These are phyloP conservation scores for Chirona hameri DNA, from an alignment of 2,888 invertebrate genomes.

Conservation along the genomic window DNA sequence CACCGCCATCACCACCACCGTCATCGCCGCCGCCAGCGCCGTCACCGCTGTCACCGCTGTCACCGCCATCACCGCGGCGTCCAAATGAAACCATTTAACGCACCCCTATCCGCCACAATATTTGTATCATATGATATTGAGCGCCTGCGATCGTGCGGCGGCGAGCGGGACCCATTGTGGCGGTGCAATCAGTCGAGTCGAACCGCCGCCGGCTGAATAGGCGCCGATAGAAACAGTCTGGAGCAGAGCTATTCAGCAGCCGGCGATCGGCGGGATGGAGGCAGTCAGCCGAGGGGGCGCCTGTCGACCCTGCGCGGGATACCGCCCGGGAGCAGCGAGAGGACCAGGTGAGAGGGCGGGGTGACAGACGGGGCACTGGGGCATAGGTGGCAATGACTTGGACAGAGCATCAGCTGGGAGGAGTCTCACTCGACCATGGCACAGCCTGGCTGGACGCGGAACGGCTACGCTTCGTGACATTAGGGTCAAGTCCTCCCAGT, in stretches of 20 bases:
- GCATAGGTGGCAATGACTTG: not conserved
- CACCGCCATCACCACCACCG: not conserved
- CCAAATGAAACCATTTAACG: not conserved
- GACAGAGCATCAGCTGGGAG: no score
- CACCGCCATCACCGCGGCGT: not conserved
- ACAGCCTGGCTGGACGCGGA: no score
- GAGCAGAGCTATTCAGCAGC: not conserved
- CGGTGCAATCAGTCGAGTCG: not conserved
- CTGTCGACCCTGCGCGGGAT: not conserved
- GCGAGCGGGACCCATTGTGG: not conserved
- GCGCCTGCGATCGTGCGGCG: not conserved
- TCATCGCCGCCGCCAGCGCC: no score
- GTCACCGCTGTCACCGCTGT: not conserved
- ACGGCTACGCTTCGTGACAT: no score
- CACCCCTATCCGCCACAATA: conserved; percentile 1
- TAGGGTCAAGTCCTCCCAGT: no score
- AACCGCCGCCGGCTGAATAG: not conserved
- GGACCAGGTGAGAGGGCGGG: not conserved
- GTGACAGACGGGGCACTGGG: not conserved
- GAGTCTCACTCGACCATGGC: no score
- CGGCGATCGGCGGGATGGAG: not conserved
- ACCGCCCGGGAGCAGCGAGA: not conserved
- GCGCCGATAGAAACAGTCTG: not conserved
- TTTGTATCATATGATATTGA: conserved; percentile 10
- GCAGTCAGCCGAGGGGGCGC: not conserved